Base-by-base conservation (phyloP, 1,140 invertebrate species). In the Eueides isabella region DNA sequence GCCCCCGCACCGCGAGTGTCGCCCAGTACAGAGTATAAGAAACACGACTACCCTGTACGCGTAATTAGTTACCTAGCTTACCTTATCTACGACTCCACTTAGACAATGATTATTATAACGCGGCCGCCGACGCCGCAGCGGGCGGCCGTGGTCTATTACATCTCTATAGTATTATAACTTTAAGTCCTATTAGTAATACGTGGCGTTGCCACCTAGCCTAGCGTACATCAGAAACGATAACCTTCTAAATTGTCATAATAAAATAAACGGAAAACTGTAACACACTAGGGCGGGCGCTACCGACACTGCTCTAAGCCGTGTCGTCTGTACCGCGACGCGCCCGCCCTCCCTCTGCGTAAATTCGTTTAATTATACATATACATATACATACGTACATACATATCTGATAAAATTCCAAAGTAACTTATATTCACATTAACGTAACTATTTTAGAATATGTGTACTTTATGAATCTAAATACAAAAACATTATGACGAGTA, bases 21-120 rank as follows among this genome's bases (percentile, higher is more conserved):
- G 74, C 84, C 84, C 86, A 88, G 89, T 82, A 91, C 89, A 92
- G 91, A 90, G 89, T 89, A 87, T 86, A 87, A 84, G 48, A 89
- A 83, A 85, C 82, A 87, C 85, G 86, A 86, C 91, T 93, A 93
- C 91, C 91, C 91, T 93, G 91, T 93, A 91, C 90, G 86, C 84
- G 86, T 87, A 88, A 83, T 86, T 90, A 89, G 80, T 72, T 87
- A 87, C 81, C 85, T 89, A 91, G 85, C 85, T 83, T 90, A 85
- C 84, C 84, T 91, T 91, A 91, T 78, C 83, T 80, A 85, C 86
- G 90, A 91, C 89, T 84, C 90, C 90, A 81, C 86, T 88, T 89
- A 85, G 77, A 86, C 81, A 89, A 79, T 88, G 88, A 81, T 86
- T 87, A 82, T 72, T 80, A 80, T 78, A 78, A 80, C 14, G 29